Conservation (phyloP, 2,888 invertebrate genomes). For the Coleophora flavipennella region DNA sequence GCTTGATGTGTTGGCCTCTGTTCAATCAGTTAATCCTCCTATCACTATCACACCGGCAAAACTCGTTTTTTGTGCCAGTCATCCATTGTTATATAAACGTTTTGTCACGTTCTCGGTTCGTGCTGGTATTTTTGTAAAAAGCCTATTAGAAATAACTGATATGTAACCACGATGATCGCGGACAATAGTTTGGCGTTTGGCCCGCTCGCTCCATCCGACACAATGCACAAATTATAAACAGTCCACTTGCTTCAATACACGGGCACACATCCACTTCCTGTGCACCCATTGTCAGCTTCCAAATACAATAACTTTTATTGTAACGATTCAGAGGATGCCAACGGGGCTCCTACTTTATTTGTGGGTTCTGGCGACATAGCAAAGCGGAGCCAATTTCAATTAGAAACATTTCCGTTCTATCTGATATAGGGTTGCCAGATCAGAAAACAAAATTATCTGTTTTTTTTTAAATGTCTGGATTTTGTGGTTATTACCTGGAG, state of each 20-base stretch:
- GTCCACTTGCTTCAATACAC: conserved; percentile 66
- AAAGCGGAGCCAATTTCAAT: conserved; percentile 50
- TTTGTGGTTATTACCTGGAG: too few relatives aligned
- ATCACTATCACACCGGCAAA: conserved; percentile 13
- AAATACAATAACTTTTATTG: conserved; percentile 71
- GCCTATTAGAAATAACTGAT: conserved; percentile 53
- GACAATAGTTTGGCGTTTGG: conserved; percentile 41
- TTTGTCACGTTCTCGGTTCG: conserved; percentile 23
- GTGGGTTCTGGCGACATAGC: conserved; percentile 42
- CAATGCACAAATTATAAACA: conserved; percentile 72
- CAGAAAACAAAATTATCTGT: too few relatives aligned
- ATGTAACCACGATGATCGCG: conserved; percentile 29
- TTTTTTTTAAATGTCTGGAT: too few relatives aligned
- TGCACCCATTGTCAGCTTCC: conserved; percentile 61
- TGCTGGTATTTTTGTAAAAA: conserved; percentile 40
- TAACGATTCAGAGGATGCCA: conserved; percentile 58
- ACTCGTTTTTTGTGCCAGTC: too few relatives aligned
- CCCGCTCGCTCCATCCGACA: conserved; percentile 56
- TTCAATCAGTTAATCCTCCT: conserved; percentile 8
- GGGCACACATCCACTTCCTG: conserved; percentile 64
- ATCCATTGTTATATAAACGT: neutral
- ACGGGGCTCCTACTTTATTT: conserved; percentile 54
- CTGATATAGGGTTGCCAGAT: too few relatives aligned
- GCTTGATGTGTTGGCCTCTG: too few relatives aligned
- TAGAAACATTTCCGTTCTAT: conserved; percentile 56